Conservation (phyloP, 2,797 vertebrate species). For the Sebastes oblongus region DNA sequence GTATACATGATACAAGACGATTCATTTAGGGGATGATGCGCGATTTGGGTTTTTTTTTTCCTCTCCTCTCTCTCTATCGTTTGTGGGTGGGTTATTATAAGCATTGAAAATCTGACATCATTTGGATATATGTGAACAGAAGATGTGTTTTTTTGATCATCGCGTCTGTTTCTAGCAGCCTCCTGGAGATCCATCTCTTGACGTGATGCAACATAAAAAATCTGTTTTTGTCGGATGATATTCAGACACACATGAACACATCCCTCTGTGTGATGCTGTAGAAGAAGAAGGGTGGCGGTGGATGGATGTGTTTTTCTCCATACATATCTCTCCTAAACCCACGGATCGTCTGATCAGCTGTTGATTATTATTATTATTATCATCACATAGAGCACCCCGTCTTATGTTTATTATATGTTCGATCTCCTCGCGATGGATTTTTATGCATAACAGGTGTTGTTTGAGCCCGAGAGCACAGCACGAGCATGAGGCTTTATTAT, state of each 20-base stretch:
- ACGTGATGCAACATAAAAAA: constrained; percentile 74
- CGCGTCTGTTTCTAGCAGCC: constrained; percentile 39
- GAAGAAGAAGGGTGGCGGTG: constrained; percentile 68
- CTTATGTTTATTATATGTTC: constrained; percentile 61
- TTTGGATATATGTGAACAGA: constrained; percentile 69
- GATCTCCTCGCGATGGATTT: constrained; percentile 64
- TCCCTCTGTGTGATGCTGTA: constrained; percentile 61
- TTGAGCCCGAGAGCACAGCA: constrained; percentile 65
- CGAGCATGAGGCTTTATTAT: constrained; percentile 67
- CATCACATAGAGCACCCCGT: constrained; percentile 47
- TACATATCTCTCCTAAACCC: constrained; percentile 36
- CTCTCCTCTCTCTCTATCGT: constrained; percentile 45
- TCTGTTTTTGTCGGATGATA: constrained; percentile 71
- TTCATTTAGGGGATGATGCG: constrained; percentile 73
- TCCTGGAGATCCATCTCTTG: constrained; percentile 60
- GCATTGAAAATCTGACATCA: constrained; percentile 77
- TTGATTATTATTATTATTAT: constrained; percentile 73
- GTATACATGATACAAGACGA: constrained; percentile 59
- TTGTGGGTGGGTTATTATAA: constrained; percentile 75
- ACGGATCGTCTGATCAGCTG: constrained; percentile 68
- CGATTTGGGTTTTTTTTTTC: constrained; percentile 41
- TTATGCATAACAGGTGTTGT: constrained; percentile 81
- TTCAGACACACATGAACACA: constrained; percentile 72
- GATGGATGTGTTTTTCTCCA: constrained; percentile 15
- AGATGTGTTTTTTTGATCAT: constrained; percentile 28